A percentile compares a stretch with the other conserved stretches of the same genome.
Evolutionary conservation across 2,797 vertebrate species (phyloP).

Genomic region (Masticophis lateralis): DNA sequence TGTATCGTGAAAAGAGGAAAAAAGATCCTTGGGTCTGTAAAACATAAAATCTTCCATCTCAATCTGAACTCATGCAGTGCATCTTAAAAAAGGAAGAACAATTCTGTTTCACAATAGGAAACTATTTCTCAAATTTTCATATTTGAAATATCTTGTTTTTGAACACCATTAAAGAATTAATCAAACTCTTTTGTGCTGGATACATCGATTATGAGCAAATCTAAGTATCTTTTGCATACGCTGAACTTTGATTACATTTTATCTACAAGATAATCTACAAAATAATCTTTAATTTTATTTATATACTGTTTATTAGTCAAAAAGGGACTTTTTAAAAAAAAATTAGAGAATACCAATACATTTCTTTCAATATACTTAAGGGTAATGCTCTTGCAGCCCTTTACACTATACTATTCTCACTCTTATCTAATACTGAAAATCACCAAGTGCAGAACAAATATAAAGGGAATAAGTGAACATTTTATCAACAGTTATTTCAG

Average conservation of each 20-base stretch:
- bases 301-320: not conserved
- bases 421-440: slow-evolving; percentile 34
- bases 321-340: not conserved
- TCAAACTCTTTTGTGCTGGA: slow-evolving; percentile 44
- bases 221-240: slow-evolving; percentile 50
- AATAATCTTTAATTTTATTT: not conserved
- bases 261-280: not conserved
- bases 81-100: not conserved
- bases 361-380: slow-evolving; percentile 26
- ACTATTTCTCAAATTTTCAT: slow-evolving; percentile 25
- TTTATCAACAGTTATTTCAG: slow-evolving; percentile 37
- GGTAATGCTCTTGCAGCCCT: not conserved
- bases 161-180: slow-evolving; percentile 30
- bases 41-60: not conserved
- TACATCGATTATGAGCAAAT: slow-evolving; percentile 16
- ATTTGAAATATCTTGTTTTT: slow-evolving; percentile 13
- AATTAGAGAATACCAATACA: not conserved
- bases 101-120: not conserved
- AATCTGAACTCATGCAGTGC: not conserved
- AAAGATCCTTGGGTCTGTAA: not conserved
- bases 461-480: slow-evolving; percentile 50
- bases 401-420: not conserved
- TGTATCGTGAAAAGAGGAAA: not conserved
- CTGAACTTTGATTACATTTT: slow-evolving; percentile 35
- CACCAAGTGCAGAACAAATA: slow-evolving; percentile 22